A percentile compares a stretch with the other conserved stretches of the same genome.
Evolutionary conservation across 2,113 vertebrate species (phyloP).

Genomic region (Oreotrochilus melanogaster): DNA sequence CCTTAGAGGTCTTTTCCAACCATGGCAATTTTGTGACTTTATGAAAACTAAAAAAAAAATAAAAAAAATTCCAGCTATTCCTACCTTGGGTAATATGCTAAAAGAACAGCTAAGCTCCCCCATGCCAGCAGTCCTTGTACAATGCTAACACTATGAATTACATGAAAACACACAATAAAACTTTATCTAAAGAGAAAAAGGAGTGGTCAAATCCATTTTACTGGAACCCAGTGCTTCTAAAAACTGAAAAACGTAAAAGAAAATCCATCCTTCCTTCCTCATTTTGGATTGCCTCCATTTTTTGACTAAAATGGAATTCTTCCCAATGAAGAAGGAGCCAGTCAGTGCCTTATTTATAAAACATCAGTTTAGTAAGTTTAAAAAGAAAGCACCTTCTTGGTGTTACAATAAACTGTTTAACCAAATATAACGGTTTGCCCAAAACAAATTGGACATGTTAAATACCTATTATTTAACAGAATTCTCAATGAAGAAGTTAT

Average conservation of each 20-base stretch:
- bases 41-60: background rate
- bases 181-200: background rate
- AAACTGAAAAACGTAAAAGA: background rate
- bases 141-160: background rate
- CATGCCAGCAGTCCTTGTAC: background rate
- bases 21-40: no score
- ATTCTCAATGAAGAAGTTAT: background rate
- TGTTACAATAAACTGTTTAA: background rate
- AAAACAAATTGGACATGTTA: background rate
- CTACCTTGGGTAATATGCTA: background rate
- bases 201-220: background rate
- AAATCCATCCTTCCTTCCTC: background rate
- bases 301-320: background rate
- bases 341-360: background rate
- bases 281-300: background rate
- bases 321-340: background rate
- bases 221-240: background rate
- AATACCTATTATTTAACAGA: background rate
- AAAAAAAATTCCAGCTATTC: background rate
- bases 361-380: background rate
- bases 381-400: background rate
- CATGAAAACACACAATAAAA: background rate
- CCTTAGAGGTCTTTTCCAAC: no score
- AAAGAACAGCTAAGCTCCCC: background rate
- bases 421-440: background rate